A percentile compares a stretch with the other conserved stretches of the same genome.
Conservation (phyloP, 1,140 invertebrate genomes). For the Ephestia elutella region DNA sequence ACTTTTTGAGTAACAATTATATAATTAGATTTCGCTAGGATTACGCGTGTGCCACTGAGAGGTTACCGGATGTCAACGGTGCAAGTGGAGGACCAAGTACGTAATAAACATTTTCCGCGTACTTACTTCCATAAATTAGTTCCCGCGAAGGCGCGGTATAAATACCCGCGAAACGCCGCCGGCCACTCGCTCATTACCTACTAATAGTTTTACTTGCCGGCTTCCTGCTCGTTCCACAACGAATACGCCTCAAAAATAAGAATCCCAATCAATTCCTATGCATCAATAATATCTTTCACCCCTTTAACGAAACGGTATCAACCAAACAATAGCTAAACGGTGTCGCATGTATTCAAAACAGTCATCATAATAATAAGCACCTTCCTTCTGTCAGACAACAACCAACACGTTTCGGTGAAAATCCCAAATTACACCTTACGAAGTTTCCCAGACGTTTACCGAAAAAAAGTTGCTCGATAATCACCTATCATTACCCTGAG, state of each 20-base stretch:
- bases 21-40: neutral
- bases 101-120: slow-evolving; percentile 72
- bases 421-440: slow-evolving; percentile 55
- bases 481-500: slow-evolving; percentile 64
- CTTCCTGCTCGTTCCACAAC: slow-evolving; percentile 39
- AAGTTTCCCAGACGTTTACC: slow-evolving; percentile 55
- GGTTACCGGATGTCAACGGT: slow-evolving; percentile 56
- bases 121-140: slow-evolving; percentile 72
- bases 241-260: slow-evolving; percentile 9
- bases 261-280: slow-evolving; percentile 5
- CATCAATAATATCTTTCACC: slow-evolving; percentile 17
- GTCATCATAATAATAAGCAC: slow-evolving; percentile 50
- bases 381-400: slow-evolving; percentile 35
- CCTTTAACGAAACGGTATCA: neutral
- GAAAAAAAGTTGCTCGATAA: slow-evolving; percentile 53
- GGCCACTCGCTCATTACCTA: slow-evolving; percentile 50
- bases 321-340: slow-evolving; percentile 19
- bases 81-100: slow-evolving; percentile 32
- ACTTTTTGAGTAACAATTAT: neutral
- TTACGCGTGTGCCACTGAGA: slow-evolving; percentile 11
- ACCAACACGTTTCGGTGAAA: slow-evolving; percentile 35
- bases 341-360: slow-evolving; percentile 36
- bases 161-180: slow-evolving; percentile 55
- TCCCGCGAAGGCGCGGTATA: slow-evolving; percentile 64
- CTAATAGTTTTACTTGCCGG: slow-evolving; percentile 60